These are phyloP conservation scores for Periophthalmodon schlosseri DNA, from an alignment of 2,113 vertebrate genomes.

Conservation along the genomic window DNA sequence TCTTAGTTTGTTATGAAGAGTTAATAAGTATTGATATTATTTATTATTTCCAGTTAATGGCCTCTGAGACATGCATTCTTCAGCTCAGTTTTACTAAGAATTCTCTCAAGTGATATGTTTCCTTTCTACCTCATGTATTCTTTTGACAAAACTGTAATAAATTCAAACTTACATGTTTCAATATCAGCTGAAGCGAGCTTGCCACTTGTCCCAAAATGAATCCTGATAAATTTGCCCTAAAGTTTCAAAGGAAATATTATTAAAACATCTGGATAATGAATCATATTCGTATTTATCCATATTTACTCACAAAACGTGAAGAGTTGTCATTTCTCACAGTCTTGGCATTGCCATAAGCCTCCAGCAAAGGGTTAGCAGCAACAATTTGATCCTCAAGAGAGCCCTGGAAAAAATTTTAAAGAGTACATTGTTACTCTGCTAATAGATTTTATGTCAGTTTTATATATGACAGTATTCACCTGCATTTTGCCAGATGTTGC, in stretches of 20 bases:
- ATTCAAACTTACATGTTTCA: conserved; percentile 87
- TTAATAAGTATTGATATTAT: too few relatives aligned
- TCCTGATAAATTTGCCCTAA: conserved; percentile 92
- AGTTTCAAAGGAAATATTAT: background rate
- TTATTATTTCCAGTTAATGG: too few relatives aligned
- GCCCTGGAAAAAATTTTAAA: conserved; percentile 72
- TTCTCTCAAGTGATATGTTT: too few relatives aligned
- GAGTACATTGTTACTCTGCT: too few relatives aligned
- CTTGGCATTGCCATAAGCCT: conserved; percentile 86
- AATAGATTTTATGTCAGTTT: background rate
- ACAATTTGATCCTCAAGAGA: conserved; percentile 84
- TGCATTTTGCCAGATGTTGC: conserved; percentile 1
- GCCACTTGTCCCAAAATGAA: conserved; percentile 87
- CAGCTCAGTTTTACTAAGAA: too few relatives aligned
- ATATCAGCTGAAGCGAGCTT: conserved; percentile 94
- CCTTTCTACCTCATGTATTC: too few relatives aligned
- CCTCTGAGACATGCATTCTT: too few relatives aligned
- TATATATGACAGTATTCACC: background rate
- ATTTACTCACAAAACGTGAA: conserved; percentile 82
- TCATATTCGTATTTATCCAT: background rate
- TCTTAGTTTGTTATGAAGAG: too few relatives aligned
- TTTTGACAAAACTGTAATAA: background rate
- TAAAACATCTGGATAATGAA: background rate
- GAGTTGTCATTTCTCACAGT: conserved; percentile 87
- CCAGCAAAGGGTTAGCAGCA: conserved; percentile 77